Conservation (phyloP, 2,888 invertebrate species). For the Eretmocerus hayati region DNA sequence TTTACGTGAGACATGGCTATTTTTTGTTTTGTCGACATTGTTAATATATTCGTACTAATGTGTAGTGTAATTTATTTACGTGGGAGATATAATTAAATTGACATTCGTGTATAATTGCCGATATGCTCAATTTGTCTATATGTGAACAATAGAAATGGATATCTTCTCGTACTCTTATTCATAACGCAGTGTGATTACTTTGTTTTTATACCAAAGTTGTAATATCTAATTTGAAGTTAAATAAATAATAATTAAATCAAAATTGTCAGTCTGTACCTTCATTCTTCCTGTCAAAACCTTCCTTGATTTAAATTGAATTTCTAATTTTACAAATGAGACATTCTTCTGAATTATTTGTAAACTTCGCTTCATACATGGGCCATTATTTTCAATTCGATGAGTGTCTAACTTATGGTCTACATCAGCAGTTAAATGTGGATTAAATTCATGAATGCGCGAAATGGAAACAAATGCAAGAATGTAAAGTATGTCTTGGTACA, state of each 20-base stretch:
- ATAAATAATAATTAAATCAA: conserved; percentile 36
- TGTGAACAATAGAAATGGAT: conserved; percentile 13
- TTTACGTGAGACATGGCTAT: conserved; percentile 10
- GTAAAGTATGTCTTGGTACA: too few relatives aligned
- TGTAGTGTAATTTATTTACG: conserved; percentile 20
- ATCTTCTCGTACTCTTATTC: conserved; percentile 18
- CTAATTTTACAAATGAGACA: too few relatives aligned
- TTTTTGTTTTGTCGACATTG: conserved; percentile 17
- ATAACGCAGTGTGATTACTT: conserved; percentile 26
- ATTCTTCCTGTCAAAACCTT: too few relatives aligned
- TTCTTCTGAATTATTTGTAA: too few relatives aligned
- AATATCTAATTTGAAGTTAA: conserved; percentile 47
- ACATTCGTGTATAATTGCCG: conserved; percentile 17
- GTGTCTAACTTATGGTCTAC: too few relatives aligned
- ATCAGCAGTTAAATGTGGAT: too few relatives aligned
- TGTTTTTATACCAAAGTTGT: conserved; percentile 50
- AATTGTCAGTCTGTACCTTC: conserved; percentile 10
- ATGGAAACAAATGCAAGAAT: too few relatives aligned
- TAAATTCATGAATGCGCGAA: too few relatives aligned
- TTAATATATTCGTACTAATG: conserved; percentile 17
- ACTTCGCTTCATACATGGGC: too few relatives aligned
- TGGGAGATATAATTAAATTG: conserved; percentile 11
- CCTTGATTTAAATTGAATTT: too few relatives aligned
- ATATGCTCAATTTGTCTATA: conserved; percentile 16
- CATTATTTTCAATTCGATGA: too few relatives aligned